A percentile compares a stretch with the other conserved stretches of the same genome.
These are phyloP conservation scores for Haliclystus octoradiatus DNA, from an alignment of 30 jellyfish, hydroid and myxozoan genomes.

Conservation along the genomic window DNA sequence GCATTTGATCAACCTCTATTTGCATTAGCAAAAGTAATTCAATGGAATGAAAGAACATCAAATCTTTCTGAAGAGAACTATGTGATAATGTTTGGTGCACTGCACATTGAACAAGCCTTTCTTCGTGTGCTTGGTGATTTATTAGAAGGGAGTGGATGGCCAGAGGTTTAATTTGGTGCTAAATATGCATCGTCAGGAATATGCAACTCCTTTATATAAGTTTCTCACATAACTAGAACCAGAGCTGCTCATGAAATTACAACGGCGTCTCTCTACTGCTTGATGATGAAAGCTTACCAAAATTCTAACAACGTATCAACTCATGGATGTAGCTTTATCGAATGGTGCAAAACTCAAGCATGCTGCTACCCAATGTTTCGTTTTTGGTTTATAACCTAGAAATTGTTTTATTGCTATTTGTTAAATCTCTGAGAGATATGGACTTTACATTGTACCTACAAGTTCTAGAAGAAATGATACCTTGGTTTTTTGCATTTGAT, in stretches of 20 bases:
- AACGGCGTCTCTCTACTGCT: conserved; percentile 48
- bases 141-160: conserved; percentile 50
- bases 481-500: conserved; percentile 48
- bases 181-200: conserved; percentile 21
- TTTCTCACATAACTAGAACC: conserved; percentile 22
- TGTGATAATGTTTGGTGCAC: conserved; percentile 64
- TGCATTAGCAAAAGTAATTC: conserved; percentile 30
- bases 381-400: no score
- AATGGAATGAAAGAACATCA: no score
- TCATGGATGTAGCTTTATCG: no score
- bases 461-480: no score
- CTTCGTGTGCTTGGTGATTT: conserved; percentile 36
- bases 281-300: conserved; percentile 10
- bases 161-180: conserved; percentile 21
- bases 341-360: no score
- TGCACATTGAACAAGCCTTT: conserved; percentile 42
- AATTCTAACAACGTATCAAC: neutral
- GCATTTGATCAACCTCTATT: no score
- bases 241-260: conserved; percentile 33
- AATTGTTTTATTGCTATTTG: conserved; percentile 15
- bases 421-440: no score
- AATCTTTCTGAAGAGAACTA: no score
- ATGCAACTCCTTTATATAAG: conserved; percentile 22
- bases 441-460: no score
- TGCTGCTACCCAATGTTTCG: no score